Evolutionary conservation across 1,140 invertebrate species (phyloP), one percentile per base, ranked within the genome.

Genomic region (Dryas iulia): DNA sequence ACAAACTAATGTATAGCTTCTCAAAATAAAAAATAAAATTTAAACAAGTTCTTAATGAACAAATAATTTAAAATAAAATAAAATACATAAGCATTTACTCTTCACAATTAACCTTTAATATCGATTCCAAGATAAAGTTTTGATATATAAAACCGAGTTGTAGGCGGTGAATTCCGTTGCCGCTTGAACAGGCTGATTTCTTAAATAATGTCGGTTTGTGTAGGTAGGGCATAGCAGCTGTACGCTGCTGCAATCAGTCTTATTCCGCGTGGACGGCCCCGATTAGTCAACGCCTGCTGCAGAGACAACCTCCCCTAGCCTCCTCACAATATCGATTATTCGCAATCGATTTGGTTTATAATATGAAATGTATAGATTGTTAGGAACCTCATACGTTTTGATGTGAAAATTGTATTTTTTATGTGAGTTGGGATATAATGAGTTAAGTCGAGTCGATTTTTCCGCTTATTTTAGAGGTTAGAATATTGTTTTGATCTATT

Each of bases 131-230:
- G 59, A 63, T 63, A 63, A 14, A 63, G n/a, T 24, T 23, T 56
- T 63, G 52, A 63, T 54, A 33, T 56, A 63, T 63, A 63, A 63
- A 54, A 63, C 28, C 28, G 24, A 12, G 52, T 63, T 56, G 72
- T 84, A 76, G 82, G 83, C 79, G 80, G 83, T 73, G 82, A 84
- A 83, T 77, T 84, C 80, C 82, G 83, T 87, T 89, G 81, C 85
- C 87, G 85, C 84, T 83, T 70, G 78, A 84, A 79, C 81, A 74
- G 74, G 83, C 88, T 88, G 85, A 89, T 88, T 90, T 89, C 86
- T 89, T 89, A 89, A 90, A 89, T 88, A 90, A 89, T 89, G 88
- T 89, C 81, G 86, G 84, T 84, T 83, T 86, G 80, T 85, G 84
- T 87, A 86, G 83, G 83, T 82, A 87, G 84, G 82, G 81, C 79